Evolutionary conservation across 2,797 vertebrate genomes (phyloP), one percentile per base, ranked within the genome.

Genomic region (Rhadinocentrus ornatus): DNA sequence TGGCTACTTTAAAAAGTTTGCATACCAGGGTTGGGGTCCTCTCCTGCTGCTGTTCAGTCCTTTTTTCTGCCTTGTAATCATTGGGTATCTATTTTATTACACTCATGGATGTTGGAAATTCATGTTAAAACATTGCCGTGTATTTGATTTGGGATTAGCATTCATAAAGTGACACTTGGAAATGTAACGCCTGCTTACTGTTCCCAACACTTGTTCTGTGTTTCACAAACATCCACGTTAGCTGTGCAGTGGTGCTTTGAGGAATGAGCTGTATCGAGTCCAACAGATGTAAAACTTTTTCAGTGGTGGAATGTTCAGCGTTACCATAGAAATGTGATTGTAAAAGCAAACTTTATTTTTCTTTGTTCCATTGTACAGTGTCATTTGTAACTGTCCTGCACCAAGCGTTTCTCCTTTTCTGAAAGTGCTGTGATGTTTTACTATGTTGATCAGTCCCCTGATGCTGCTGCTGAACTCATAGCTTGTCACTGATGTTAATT

Each of bases 381-480:
- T 74, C 83, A 81, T 86, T 72, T 75, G 70, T 86, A 88, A 76
- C 81, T 79, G 87, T 85, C 88, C 86, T 46, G 65, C 72, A 31
- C 81, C 84, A 75, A 52, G 69, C 44, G 26, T 85, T 85, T 85
- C 81, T 75, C 32, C 85, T 72, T 89, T 81, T 92, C 88, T 91
- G 89, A 92, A 92, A 91, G 89, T 93, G 87, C 88, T 92, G 89
- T 92, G 83, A 82, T 26, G 68, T 82, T 79, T 81, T 87, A 65
- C 66, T 77, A 55, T 55, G 71, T 86, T 31, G 66, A 86, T 81
- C 79, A 83, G 80, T 84, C 84, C 79, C 90, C 86, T 90, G 85
- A 87, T 84, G 69, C 87, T 92, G 92, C 91, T 93, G 91, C 91
- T 93, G 88, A 91, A 90, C 76, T 87, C 86, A 85, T 88, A 83